phyloP scores from a whole-genome alignment of 2,113 vertebrate species.

The Syngnathus typhle region DNA sequence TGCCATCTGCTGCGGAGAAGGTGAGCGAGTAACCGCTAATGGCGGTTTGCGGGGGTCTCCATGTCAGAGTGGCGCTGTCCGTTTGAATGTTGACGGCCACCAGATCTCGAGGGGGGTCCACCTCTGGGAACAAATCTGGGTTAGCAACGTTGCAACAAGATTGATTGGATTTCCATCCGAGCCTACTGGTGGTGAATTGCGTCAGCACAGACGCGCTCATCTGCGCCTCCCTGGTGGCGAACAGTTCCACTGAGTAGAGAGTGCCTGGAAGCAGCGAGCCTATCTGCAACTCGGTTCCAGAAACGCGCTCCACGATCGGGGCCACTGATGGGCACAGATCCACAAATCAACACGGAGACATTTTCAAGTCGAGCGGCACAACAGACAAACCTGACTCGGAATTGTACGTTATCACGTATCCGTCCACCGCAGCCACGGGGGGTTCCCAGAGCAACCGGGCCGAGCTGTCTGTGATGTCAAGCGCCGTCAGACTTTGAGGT shows the following conservation, averaged over 20 bases:
- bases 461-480: constrained; percentile 82
- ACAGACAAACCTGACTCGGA: constrained; percentile 78
- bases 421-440: constrained; percentile 81
- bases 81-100: constrained; percentile 75
- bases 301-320: constrained; percentile 74
- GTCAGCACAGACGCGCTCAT: constrained; percentile 73
- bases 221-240: constrained; percentile 72
- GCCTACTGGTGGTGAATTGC: constrained; percentile 82
- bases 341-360: background rate
- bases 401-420: constrained; percentile 81
- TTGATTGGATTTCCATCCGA: background rate
- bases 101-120: constrained; percentile 85
- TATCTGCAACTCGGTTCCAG: constrained; percentile 84
- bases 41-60: constrained; percentile 77
- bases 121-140: constrained; percentile 59
- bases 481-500: constrained; percentile 74
- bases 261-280: constrained; percentile 76
- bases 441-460: constrained; percentile 88
- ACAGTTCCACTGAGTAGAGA: constrained; percentile 74
- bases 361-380: background rate
- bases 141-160: background rate
- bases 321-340: constrained; percentile 58
- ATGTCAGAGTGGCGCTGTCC: constrained; percentile 79
- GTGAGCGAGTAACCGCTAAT: constrained; percentile 82
- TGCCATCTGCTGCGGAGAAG: constrained; percentile 76